Percentiles rank a stretch among this genome's conserved stretches.
Conservation (phyloP, 92 coral and sea anemone species). For the Bergia puertoricense region DNA sequence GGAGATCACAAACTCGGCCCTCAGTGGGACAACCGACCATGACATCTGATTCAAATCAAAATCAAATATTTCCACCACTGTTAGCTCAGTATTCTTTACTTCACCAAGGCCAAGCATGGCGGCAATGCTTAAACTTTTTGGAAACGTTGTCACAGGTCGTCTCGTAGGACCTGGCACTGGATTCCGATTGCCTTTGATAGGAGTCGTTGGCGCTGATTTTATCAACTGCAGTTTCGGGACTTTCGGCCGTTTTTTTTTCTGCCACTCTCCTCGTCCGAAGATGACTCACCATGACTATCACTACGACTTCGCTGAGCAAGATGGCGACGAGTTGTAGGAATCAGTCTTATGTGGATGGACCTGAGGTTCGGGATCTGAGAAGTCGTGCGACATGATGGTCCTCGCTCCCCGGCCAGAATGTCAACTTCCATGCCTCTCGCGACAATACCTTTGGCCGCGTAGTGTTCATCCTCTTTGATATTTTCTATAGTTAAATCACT, state of each 20-base stretch:
- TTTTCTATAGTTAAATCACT: neutral
- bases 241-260: neutral
- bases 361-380: neutral
- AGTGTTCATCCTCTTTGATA: slow-evolving; percentile 24
- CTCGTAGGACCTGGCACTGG: slow-evolving; percentile 5
- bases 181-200: neutral
- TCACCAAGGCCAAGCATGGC: slow-evolving; percentile 66
- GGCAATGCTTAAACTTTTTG: slow-evolving; percentile 53
- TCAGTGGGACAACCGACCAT: slow-evolving; percentile 48
- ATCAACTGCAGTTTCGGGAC: neutral
- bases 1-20: slow-evolving; percentile 41
- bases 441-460: slow-evolving; percentile 10
- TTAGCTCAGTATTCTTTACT: slow-evolving; percentile 34
- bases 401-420: slow-evolving; percentile 26
- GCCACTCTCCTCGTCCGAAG: slow-evolving; percentile 9
- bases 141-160: slow-evolving; percentile 25
- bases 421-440: slow-evolving; percentile 36
- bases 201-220: neutral
- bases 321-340: neutral
- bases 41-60: slow-evolving; percentile 48
- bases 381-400: slow-evolving; percentile 33
- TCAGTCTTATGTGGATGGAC: neutral
- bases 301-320: neutral
- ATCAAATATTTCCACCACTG: slow-evolving; percentile 45
- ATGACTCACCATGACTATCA: slow-evolving; percentile 4